Conservation (phyloP, 2,113 vertebrate species). For the Sula dactylatra region DNA sequence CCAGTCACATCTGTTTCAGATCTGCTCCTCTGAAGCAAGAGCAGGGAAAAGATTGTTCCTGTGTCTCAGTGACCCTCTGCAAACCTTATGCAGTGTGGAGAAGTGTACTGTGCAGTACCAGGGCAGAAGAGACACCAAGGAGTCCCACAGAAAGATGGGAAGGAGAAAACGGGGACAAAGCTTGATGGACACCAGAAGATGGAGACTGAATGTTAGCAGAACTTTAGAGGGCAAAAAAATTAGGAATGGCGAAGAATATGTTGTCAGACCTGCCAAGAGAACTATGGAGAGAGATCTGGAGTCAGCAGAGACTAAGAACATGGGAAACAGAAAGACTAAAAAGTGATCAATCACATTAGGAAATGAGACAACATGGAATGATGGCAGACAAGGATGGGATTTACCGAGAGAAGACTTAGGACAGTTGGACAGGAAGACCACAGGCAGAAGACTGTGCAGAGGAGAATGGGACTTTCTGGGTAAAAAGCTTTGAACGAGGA, state of each 20-base stretch:
- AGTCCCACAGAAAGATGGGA: neutral
- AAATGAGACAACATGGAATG: neutral
- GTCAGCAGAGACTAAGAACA: neutral
- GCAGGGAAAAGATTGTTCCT: neutral
- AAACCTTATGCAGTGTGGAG: neutral
- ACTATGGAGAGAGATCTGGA: neutral
- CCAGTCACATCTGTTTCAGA: neutral
- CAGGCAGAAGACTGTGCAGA: neutral
- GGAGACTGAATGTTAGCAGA: neutral
- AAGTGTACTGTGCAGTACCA: neutral
- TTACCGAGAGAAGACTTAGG: neutral
- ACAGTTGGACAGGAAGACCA: neutral
- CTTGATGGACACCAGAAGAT: neutral
- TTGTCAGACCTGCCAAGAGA: neutral
- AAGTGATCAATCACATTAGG: neutral
- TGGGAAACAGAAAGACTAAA: neutral
- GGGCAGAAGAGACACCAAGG: neutral
- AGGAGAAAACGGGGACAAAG: neutral
- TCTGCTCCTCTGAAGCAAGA: neutral
- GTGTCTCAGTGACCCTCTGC: neutral
- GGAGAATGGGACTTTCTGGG: neutral
- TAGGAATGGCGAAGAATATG: neutral
- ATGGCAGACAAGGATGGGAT: neutral
- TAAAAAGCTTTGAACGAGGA: neutral
- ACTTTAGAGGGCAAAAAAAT: neutral